Evolutionary conservation across 2,888 invertebrate genomes (phyloP).

Genomic region (Drosophila rubida): DNA sequence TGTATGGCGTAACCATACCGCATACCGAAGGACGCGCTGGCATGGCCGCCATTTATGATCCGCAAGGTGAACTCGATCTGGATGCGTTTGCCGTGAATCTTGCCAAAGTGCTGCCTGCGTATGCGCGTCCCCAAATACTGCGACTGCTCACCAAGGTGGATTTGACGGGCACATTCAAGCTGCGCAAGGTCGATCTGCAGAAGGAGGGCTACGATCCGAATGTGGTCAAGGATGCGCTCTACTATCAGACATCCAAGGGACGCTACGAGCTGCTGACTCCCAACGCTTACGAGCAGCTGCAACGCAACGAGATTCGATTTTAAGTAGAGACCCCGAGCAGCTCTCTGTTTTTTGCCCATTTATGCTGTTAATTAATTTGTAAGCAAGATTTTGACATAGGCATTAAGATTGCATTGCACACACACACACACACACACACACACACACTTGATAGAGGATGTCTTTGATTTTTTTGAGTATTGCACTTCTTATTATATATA

Average conservation of each 20-base stretch:
- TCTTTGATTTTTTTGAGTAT: neutral
- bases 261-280: constrained; percentile 90
- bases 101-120: constrained; percentile 90
- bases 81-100: constrained; percentile 87
- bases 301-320: constrained; percentile 90
- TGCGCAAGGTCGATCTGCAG: constrained; percentile 96
- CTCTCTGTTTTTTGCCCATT: constrained; percentile 36
- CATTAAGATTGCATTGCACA: constrained; percentile 10
- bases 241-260: constrained; percentile 90
- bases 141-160: constrained; percentile 93
- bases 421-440: neutral
- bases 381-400: constrained; percentile 39
- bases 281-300: constrained; percentile 90
- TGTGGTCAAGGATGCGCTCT: constrained; percentile 90
- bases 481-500: constrained; percentile 45
- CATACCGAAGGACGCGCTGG: constrained; percentile 95
- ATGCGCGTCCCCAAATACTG: constrained; percentile 95
- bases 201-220: constrained; percentile 94
- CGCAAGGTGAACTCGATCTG: constrained; percentile 88
- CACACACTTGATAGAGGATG: neutral
- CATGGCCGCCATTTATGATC: constrained; percentile 96
- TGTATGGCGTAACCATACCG: constrained; percentile 95
- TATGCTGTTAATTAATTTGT: constrained; percentile 78
- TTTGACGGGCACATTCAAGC: constrained; percentile 98
- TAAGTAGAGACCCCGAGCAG: constrained; percentile 81